Base-by-base conservation (phyloP, 2,113 vertebrate species). In the Halichoerus grypus region DNA sequence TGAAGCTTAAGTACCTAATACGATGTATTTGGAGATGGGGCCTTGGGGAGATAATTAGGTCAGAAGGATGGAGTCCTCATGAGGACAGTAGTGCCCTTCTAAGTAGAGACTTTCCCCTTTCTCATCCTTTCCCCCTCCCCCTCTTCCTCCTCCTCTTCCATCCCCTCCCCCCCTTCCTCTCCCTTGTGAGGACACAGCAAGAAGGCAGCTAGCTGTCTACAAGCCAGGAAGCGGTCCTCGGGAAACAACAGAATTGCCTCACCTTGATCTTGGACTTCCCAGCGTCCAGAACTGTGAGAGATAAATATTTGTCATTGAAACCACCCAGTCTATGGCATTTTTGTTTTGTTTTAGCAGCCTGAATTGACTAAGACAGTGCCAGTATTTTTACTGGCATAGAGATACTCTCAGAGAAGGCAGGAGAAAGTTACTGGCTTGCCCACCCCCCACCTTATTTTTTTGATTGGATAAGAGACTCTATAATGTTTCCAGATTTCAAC, bases 401-500 rank as follows among this genome's bases (percentile, higher is more conserved):
- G 9, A 46, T 67, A 22, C 59, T 87, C 59, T 86, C 26, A 53
- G 39, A 89, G 49, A 77, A 85, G 42, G 65, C 67, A 89, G 39
- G 63, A 84, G 63, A n/a, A 76, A 69, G 14, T 82, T 82, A 57
- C 4, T 18, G 8, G 67, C 49, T 83, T 57, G 0, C 24, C 12
- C 12, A 36, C 46, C 24, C 14, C 13, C 7, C 8, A 21, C 36
- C 15, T 26, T 49, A 33, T 59, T 72, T 63, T 57, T 28, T 55
- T 63, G 1, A 42, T 13, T 88, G 8, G 16, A 6, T 76, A 39
- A 80, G 36, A 92, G 67, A 63, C 53, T 89, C 16, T 87, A 0
- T 87, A 83, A 92, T 81, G 24, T 91, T 91, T 97, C n/a, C 6
- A 86, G 65, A 86, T 74, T 31, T 96, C 55, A 83, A 51, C 57